Conservation (phyloP, 2,797 vertebrate species). For the Distichodus sexfasciatus region DNA sequence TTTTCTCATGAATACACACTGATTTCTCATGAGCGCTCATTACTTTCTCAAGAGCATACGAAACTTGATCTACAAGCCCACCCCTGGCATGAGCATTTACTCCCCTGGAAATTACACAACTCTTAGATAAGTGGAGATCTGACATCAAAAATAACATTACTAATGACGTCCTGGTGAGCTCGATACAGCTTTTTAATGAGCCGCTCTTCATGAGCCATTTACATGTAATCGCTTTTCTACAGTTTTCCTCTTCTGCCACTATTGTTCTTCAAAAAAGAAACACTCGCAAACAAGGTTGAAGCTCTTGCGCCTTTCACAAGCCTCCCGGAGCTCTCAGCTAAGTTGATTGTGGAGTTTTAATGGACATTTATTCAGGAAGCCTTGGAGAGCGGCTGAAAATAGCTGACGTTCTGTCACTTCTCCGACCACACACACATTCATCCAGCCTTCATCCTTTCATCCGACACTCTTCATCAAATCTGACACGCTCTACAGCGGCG, state of each 20-base stretch:
- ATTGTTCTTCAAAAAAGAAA: conserved; percentile 40
- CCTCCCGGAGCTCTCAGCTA: conserved; percentile 44
- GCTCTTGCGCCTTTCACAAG: conserved; percentile 41
- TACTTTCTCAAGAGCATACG: no score
- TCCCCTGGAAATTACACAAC: conserved; percentile 28
- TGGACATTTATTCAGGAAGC: conserved; percentile 67
- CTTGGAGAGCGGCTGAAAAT: conserved; percentile 57
- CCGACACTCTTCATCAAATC: no score
- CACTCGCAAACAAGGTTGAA: conserved; percentile 10
- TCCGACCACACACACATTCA: conserved; percentile 13
- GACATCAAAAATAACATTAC: background rate
- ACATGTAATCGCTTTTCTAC: no score
- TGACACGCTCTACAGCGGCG: no score
- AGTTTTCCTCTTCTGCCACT: background rate
- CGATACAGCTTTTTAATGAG: background rate
- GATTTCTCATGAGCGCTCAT: no score
- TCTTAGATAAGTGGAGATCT: background rate
- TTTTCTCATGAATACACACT: no score
- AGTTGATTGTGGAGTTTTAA: conserved; percentile 76
- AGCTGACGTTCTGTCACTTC: conserved; percentile 57
- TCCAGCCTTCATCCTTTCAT: no score
- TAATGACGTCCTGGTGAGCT: background rate
- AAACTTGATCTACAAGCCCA: no score
- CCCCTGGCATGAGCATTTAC: no score
- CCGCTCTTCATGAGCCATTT: background rate